These are phyloP conservation scores for Drosophila hydei DNA, from an alignment of 1,140 invertebrate species.

Conservation along the genomic window DNA sequence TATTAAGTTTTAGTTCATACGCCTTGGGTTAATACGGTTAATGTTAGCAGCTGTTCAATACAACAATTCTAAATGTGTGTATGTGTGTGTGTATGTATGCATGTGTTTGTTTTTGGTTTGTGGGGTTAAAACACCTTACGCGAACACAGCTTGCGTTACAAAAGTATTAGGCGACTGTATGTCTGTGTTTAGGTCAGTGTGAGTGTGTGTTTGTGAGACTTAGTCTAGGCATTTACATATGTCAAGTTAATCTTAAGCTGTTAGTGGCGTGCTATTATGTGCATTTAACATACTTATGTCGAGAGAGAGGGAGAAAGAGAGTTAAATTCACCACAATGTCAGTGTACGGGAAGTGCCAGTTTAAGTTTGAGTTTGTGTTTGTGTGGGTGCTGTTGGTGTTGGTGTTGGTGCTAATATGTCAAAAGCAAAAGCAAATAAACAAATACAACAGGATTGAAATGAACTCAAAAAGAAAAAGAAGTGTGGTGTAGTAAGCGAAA, in stretches of 20 bases:
- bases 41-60: conserved; percentile 26
- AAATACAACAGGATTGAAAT: conserved; percentile 14
- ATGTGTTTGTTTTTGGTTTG: conserved; percentile 3
- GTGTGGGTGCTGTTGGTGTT: conserved; percentile 4
- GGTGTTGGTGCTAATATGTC: conserved; percentile 1
- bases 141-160: conserved; percentile 29
- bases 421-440: conserved; percentile 33
- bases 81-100: not conserved
- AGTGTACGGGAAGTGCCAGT: not conserved
- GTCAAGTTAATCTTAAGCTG: conserved; percentile 1
- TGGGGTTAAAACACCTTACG: conserved; percentile 19
- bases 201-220: conserved; percentile 2
- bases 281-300: conserved; percentile 11
- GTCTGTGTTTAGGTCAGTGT: conserved; percentile 3
- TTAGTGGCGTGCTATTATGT: conserved; percentile 20
- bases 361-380: not conserved
- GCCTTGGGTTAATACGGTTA: conserved; percentile 44
- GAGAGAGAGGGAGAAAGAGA: not conserved
- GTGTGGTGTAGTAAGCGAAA: not conserved
- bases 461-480: not conserved
- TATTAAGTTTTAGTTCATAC: conserved; percentile 39
- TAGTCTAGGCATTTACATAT: not conserved
- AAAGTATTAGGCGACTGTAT: conserved; percentile 17
- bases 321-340: conserved; percentile 10
- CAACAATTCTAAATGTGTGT: conserved; percentile 9